phyloP scores from a whole-genome alignment of 2,888 invertebrate species.

The Melanostoma mellinum region DNA sequence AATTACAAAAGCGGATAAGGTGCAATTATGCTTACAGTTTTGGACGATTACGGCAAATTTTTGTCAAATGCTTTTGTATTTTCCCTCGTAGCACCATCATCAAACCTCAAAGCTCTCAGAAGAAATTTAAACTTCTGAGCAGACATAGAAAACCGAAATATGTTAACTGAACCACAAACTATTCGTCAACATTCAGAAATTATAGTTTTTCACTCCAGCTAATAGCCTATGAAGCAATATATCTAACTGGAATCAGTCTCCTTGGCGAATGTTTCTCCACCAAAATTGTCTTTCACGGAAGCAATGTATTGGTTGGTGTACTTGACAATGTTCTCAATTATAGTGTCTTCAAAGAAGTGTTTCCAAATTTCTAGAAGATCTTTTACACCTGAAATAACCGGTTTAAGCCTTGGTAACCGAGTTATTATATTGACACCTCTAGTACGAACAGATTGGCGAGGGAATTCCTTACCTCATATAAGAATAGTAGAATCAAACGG shows the following conservation, averaged over 20 bases:
- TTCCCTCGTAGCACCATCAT: slow-evolving; percentile 26
- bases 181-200: slow-evolving; percentile 40
- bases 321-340: slow-evolving; percentile 37
- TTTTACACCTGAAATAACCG: not conserved
- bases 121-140: slow-evolving; percentile 37
- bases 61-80: slow-evolving; percentile 20
- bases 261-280: slow-evolving; percentile 28
- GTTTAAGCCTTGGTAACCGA: slow-evolving; percentile 12
- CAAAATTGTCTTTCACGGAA: slow-evolving; percentile 34
- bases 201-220: slow-evolving; percentile 51
- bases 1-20: slow-evolving; percentile 15
- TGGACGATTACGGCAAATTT: slow-evolving; percentile 17
- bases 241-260: slow-evolving; percentile 38
- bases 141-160: slow-evolving; percentile 50
- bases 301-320: slow-evolving; percentile 23
- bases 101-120: slow-evolving; percentile 46
- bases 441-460: slow-evolving; percentile 48
- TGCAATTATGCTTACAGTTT: slow-evolving; percentile 16
- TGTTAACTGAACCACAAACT: slow-evolving; percentile 47
- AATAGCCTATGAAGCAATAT: slow-evolving; percentile 52
- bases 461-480: slow-evolving; percentile 32
- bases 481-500: slow-evolving; percentile 13
- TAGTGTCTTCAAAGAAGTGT: slow-evolving; percentile 15
- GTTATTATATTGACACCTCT: slow-evolving; percentile 14
- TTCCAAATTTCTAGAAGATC: slow-evolving; percentile 44